Conservation (phyloP, 2,797 vertebrate genomes). For the Botia almorhae region DNA sequence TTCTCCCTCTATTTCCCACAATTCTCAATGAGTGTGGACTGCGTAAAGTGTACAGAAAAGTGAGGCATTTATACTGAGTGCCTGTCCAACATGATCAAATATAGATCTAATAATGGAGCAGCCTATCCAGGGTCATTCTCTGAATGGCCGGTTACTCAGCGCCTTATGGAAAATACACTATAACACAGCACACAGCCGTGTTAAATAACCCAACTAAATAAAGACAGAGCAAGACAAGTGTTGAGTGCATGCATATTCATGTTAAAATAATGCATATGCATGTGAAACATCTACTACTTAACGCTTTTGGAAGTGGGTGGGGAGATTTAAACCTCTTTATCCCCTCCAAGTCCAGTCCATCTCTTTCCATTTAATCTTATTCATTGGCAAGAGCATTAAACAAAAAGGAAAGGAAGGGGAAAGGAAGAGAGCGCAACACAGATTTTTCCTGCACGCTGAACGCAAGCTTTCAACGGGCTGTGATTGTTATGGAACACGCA, state of each 20-base stretch:
- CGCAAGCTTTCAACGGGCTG: slow-evolving; percentile 12
- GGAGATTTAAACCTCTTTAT: background rate
- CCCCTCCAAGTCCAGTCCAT: background rate
- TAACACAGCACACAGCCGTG: background rate
- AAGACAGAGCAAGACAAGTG: slow-evolving; percentile 12
- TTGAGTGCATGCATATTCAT: slow-evolving; percentile 32
- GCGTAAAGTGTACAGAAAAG: background rate
- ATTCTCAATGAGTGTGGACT: slow-evolving; percentile 4
- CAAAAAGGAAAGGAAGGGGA: background rate
- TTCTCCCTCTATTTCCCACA: slow-evolving; percentile 1
- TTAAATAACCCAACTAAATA: background rate
- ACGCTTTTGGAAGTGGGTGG: background rate
- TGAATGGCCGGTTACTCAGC: slow-evolving; percentile 41
- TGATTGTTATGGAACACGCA: slow-evolving; percentile 34
- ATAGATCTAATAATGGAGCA: slow-evolving; percentile 50
- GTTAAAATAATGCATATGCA: slow-evolving; percentile 32
- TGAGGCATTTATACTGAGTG: slow-evolving; percentile 22
- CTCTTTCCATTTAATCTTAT: background rate
- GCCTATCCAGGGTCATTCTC: slow-evolving; percentile 28
- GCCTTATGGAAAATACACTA: slow-evolving; percentile 10
- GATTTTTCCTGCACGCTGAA: slow-evolving; percentile 24
- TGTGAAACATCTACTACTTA: slow-evolving; percentile 26
- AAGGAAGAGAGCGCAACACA: background rate
- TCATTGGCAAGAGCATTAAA: slow-evolving; percentile 20
- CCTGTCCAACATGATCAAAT: slow-evolving; percentile 51